Base-by-base conservation (phyloP, 2,113 vertebrate genomes). In the Podilymbus podiceps region DNA sequence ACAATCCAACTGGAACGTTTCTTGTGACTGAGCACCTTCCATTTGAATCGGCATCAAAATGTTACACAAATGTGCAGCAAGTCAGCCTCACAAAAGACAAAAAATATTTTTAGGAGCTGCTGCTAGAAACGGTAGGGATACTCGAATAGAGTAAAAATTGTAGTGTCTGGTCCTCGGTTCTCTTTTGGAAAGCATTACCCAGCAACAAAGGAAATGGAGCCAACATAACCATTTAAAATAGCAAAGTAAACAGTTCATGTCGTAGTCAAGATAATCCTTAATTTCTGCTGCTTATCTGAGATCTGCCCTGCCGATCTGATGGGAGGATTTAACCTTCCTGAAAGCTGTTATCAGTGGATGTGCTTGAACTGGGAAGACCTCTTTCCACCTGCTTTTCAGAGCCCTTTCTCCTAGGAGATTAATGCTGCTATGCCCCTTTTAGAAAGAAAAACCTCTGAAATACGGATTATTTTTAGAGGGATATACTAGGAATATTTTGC, bases 251-350 rank as follows among this genome's bases (percentile, higher is more conserved):
- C 93, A 96, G 93, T 96, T 85, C 87, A 31, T 97, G 95, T 74
- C 19, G 30, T 93, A 94, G 95, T 80, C 89, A 95, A 97, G 94
- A 95, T 97, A 97, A 96, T 96, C 95, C 92, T 96, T 93, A 94
- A 96, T 97, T 97, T 96, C 87, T 96, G 73, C 78, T 86, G 89
- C 93, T 96, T 96, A 96, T 91, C 90, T 92, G 93, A 93, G 90
- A 92, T 95, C 91, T 93, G 84, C 60, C 52, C 75, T 62, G 67
- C 69, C 40, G 68, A 95, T 96, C 94, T 93, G 95, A 88, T 86
- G 95, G 93, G 93, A 90, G 91, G 94, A 94, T 96, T 97, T 97
- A 96, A 91, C 82, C 91, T 96, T 91, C 85, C 91, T 73, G 91
- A 95, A 95, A 96, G 94, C 93, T 93, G 80, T 80, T 91, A 75